Conservation (phyloP, 2,888 invertebrate genomes). For the Chloroclysta siterata region DNA sequence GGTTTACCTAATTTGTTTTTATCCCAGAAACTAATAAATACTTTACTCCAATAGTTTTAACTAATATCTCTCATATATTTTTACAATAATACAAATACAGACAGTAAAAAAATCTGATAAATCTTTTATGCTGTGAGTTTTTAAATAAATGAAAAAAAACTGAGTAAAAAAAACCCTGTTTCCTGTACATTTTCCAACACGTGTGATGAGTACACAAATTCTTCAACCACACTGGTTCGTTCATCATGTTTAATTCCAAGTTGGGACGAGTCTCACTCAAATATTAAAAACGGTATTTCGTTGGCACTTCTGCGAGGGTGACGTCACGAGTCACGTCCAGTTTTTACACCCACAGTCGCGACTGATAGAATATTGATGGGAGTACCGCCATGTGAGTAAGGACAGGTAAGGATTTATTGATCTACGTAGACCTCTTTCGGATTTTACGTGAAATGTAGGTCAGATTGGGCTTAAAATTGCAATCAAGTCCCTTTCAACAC, state of each 20-base stretch:
- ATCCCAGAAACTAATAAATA: too few relatives aligned
- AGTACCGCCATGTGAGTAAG: conserved; percentile 5
- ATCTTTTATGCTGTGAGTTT: too few relatives aligned
- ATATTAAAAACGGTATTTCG: conserved; percentile 37
- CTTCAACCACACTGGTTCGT: background rate
- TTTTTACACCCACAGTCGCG: conserved; percentile 34
- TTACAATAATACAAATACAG: too few relatives aligned
- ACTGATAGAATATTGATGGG: conserved; percentile 39
- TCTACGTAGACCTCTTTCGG: conserved; percentile 7
- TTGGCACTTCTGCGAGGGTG: conserved; percentile 24
- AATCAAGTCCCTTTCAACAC: too few relatives aligned
- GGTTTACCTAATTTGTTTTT: too few relatives aligned
- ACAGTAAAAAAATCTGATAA: too few relatives aligned
- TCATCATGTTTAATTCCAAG: conserved; percentile 8
- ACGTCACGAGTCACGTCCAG: conserved; percentile 40
- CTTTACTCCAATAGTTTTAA: too few relatives aligned
- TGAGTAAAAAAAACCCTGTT: too few relatives aligned
- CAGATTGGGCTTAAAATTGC: background rate
- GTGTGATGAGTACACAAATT: background rate
- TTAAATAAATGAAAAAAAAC: too few relatives aligned
- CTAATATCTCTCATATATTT: too few relatives aligned
- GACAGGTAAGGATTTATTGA: conserved; percentile 22
- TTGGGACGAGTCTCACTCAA: conserved; percentile 23
- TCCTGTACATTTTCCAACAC: background rate
- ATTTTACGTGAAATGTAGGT: background rate